phyloP scores from a whole-genome alignment of 2,888 invertebrate genomes.

The Marronus borbonicus region DNA sequence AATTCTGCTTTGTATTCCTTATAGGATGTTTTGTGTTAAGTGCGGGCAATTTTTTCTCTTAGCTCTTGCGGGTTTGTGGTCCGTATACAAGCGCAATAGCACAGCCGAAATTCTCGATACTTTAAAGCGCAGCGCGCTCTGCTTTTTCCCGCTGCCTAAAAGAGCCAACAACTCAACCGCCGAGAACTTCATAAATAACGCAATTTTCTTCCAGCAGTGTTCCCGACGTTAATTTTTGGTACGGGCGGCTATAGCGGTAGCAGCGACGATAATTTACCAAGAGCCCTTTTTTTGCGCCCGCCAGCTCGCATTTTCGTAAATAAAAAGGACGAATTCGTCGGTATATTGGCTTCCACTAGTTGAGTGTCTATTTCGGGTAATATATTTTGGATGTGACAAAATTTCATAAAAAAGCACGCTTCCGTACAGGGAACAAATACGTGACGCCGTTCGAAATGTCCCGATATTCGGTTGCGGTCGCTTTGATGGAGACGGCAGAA shows the following conservation, averaged over 20 bases:
- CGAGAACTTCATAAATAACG: conserved; percentile 45
- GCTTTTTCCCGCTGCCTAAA: conserved; percentile 7
- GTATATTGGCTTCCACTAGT: conserved; percentile 44
- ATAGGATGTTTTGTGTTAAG: conserved; percentile 41
- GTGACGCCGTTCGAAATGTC: conserved; percentile 31
- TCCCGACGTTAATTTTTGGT: conserved; percentile 43
- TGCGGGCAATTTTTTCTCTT: conserved; percentile 36
- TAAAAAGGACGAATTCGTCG: conserved; percentile 40
- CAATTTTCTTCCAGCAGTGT: conserved; percentile 45
- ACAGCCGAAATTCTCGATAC: conserved; percentile 32
- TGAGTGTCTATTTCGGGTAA: conserved; percentile 42
- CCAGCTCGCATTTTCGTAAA: conserved; percentile 17
- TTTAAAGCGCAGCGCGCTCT: conserved; percentile 30
- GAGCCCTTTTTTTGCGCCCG: conserved; percentile 24
- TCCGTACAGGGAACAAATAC: conserved; percentile 18
- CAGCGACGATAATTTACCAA: conserved; percentile 34
- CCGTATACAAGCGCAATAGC: not conserved
- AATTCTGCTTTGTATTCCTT: conserved; percentile 40
- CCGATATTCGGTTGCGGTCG: conserved; percentile 21
- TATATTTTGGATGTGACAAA: conserved; percentile 47
- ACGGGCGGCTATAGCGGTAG: conserved; percentile 6
- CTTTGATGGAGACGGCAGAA: conserved; percentile 12
- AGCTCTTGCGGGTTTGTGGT: not conserved
- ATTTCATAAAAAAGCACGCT: conserved; percentile 40
- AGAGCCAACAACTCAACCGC: conserved; percentile 37